Percentiles rank a stretch among this genome's conserved stretches.
Evolutionary conservation across 2,797 vertebrate species (phyloP).

Genomic region (Thripadectes ignobilis): DNA sequence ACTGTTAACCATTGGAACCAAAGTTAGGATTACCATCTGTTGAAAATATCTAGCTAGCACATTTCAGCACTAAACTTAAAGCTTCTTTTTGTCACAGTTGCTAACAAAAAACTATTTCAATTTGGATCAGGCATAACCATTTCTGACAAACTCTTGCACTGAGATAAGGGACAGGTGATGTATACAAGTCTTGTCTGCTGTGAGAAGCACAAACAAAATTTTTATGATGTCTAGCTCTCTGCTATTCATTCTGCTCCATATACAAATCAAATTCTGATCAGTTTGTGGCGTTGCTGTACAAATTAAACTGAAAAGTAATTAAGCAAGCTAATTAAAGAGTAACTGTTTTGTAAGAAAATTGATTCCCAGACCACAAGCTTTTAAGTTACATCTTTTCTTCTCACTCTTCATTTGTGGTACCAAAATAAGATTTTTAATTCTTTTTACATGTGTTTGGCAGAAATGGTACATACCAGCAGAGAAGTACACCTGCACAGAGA

Average conservation of each 20-base stretch:
- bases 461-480: background rate
- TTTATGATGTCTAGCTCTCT: background rate
- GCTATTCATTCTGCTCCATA: background rate
- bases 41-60: background rate
- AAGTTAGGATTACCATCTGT: background rate
- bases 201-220: background rate
- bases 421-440: background rate
- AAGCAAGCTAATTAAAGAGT: background rate
- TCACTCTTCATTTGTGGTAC: background rate
- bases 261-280: background rate
- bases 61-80: background rate
- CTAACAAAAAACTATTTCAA: background rate
- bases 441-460: background rate
- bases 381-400: background rate
- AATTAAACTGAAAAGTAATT: background rate
- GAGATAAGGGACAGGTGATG: background rate
- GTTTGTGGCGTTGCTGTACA: background rate
- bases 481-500: background rate
- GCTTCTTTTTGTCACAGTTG: background rate
- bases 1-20: background rate
- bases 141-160: background rate
- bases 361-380: background rate
- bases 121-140: background rate
- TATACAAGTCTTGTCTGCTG: background rate
- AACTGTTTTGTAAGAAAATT: background rate